These are phyloP conservation scores for Ceratoteleas bidentatus DNA, from an alignment of 1,140 invertebrate species.

Conservation along the genomic window DNA sequence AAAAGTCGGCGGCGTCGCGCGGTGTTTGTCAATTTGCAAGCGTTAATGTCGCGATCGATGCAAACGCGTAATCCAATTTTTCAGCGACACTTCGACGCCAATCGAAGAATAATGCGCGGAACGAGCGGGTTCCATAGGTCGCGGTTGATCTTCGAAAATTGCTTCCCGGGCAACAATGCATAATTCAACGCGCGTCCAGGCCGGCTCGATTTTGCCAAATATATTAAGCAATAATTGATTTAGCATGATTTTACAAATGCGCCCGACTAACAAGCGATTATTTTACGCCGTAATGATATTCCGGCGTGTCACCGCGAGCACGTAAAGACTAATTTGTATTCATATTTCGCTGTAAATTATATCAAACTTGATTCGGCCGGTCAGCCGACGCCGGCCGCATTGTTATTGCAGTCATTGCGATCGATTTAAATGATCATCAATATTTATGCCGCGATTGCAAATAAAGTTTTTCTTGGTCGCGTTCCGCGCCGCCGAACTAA, in stretches of 20 bases:
- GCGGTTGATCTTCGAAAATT: background rate
- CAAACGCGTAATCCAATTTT: too few species aligned
- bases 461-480: conserved; percentile 1
- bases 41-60: too few species aligned
- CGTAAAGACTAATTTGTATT: conserved; percentile 20
- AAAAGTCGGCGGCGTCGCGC: background rate
- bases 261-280: conserved; percentile 11
- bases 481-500: background rate
- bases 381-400: background rate
- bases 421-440: conserved; percentile 11
- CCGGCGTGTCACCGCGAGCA: conserved; percentile 1
- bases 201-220: conserved; percentile 1
- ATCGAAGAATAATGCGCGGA: too few species aligned
- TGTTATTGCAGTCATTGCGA: conserved; percentile 8
- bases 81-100: too few species aligned
- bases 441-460: background rate
- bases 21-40: too few species aligned
- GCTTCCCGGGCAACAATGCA: background rate
- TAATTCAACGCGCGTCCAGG: background rate
- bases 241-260: conserved; percentile 12
- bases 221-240: conserved; percentile 10
- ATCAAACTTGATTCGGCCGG: conserved; percentile 11
- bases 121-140: background rate
- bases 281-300: conserved; percentile 14
- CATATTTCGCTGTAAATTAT: conserved; percentile 11